Conservation (phyloP, 2,888 invertebrate genomes). For the Acleris holmiana region DNA sequence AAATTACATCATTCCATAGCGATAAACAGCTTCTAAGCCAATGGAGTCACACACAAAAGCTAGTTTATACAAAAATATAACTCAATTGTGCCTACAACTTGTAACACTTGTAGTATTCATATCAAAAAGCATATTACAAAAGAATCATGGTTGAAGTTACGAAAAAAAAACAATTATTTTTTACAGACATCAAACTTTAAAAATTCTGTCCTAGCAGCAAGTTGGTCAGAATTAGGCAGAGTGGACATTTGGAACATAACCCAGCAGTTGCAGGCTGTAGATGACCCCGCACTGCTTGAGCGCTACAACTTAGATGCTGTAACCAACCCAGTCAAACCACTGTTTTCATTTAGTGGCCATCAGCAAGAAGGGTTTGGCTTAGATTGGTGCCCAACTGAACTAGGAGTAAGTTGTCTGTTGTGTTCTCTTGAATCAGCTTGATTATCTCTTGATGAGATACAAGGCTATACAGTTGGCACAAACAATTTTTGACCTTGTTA, state of each 20-base stretch:
- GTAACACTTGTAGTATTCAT: not conserved
- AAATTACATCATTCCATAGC: too few species aligned
- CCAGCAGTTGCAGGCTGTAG: conserved; percentile 91
- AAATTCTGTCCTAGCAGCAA: conserved; percentile 90
- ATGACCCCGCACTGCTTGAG: conserved; percentile 86
- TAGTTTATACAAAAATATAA: too few species aligned
- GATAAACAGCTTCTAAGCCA: too few species aligned
- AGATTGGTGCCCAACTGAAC: conserved; percentile 94
- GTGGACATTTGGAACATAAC: conserved; percentile 97
- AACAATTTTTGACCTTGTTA: too few species aligned
- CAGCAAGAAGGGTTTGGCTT: conserved; percentile 97
- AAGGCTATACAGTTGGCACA: too few species aligned
- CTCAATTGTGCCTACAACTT: too few species aligned
- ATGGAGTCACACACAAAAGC: too few species aligned
- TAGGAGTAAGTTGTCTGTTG: conserved; percentile 85
- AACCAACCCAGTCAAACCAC: conserved; percentile 84
- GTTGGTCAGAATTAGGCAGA: conserved; percentile 97
- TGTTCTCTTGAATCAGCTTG: not conserved
- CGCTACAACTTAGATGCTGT: conserved; percentile 86
- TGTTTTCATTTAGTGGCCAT: conserved; percentile 96
- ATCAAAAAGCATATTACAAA: not conserved
- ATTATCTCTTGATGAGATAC: too few species aligned
- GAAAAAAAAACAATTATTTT: conserved; percentile 19
- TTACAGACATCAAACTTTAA: conserved; percentile 85
- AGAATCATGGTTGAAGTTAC: not conserved